These are phyloP conservation scores for Lemur catta DNA, from an alignment of 2,797 vertebrate genomes.

Conservation along the genomic window DNA sequence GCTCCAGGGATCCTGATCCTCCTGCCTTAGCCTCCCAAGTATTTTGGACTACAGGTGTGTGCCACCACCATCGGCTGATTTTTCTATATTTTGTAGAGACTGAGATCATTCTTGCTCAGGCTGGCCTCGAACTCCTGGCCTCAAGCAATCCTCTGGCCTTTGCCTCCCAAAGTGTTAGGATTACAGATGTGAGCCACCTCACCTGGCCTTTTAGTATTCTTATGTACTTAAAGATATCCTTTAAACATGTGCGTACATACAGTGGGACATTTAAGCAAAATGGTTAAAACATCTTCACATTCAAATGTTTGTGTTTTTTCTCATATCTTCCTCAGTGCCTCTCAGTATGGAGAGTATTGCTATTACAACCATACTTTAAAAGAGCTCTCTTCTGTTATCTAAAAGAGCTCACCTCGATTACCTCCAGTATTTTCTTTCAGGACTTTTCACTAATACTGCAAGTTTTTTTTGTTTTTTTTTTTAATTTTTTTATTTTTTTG, in stretches of 20 bases:
- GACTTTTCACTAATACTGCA: constrained; percentile 33
- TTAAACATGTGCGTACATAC: not conserved
- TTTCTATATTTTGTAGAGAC: no score
- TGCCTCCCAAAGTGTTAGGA: no score
- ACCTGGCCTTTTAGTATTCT: not conserved
- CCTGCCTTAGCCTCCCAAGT: no score
- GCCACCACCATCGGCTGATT: no score
- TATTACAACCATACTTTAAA: not conserved
- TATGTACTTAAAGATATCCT: not conserved
- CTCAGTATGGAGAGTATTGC: not conserved
- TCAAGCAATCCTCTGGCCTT: no score
- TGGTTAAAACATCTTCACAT: not conserved
- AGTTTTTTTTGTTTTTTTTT: constrained; percentile 42
- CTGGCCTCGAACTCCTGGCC: no score
- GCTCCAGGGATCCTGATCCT: no score
- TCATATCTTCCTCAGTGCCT: not conserved
- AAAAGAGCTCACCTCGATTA: not conserved
- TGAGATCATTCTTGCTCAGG: no score
- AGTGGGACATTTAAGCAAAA: constrained; percentile 36
- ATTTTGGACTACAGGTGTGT: no score
- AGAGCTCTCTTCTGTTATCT: not conserved
- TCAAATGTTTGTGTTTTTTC: constrained; percentile 5
- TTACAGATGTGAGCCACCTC: no score
- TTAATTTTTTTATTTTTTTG: not conserved
- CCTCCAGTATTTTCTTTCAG: constrained; percentile 35